Conservation (phyloP, 64 coral and sea anemone genomes). For the Acropora tenuis region DNA sequence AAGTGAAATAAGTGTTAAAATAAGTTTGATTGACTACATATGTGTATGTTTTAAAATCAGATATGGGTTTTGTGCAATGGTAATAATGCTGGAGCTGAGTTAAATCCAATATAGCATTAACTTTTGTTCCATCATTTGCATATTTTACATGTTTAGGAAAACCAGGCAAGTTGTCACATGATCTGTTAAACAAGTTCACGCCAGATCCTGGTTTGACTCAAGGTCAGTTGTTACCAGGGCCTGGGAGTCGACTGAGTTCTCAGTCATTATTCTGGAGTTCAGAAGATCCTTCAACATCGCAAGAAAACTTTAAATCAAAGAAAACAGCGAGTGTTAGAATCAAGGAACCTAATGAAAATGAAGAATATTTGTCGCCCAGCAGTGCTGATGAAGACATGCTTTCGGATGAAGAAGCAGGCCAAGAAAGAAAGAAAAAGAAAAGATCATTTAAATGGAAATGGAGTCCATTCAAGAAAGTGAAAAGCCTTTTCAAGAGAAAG, state of each 20-base stretch:
- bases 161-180: conserved; percentile 56
- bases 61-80: no score
- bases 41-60: no score
- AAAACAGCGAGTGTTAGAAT: conserved; percentile 32
- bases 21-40: no score
- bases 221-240: background rate
- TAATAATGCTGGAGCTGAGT: background rate
- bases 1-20: no score
- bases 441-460: conserved; percentile 64
- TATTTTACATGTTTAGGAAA: conserved; percentile 31
- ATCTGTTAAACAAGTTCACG: conserved; percentile 49
- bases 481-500: conserved; percentile 57
- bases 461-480: conserved; percentile 60
- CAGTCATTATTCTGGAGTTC: conserved; percentile 49
- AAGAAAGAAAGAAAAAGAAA: conserved; percentile 53
- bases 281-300: conserved; percentile 38
- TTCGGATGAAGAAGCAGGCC: conserved; percentile 24
- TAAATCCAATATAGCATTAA: background rate
- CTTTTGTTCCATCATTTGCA: background rate
- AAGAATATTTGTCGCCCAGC: conserved; percentile 21
- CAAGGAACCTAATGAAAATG: background rate
- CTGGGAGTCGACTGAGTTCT: background rate
- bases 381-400: conserved; percentile 47
- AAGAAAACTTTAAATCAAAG: conserved; percentile 38
- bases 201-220: conserved; percentile 21